Conservation (phyloP, 2,797 vertebrate genomes). For the Urocyon cinereoargenteus region DNA sequence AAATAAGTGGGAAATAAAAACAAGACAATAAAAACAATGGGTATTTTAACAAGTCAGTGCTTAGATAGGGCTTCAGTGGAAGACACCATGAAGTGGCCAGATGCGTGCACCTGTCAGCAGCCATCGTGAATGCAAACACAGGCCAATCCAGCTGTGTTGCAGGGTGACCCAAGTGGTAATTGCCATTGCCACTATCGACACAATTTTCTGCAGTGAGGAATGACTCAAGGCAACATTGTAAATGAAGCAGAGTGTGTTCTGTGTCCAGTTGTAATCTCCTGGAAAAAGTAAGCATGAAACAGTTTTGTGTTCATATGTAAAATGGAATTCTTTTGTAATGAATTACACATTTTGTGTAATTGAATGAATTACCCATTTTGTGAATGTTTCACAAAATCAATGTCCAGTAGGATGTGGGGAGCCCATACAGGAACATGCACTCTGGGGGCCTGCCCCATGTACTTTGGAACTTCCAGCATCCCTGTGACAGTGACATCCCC, state of each 20-base stretch:
- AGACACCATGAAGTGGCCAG: rapidly evolving
- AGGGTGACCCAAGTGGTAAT: rapidly evolving
- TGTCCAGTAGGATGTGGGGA: background rate
- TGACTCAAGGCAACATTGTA: background rate
- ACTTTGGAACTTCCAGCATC: background rate
- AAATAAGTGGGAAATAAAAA: background rate
- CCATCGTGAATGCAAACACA: rapidly evolving
- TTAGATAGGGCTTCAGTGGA: background rate
- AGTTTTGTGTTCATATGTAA: background rate
- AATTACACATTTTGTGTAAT: too few relatives aligned
- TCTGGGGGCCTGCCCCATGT: rapidly evolving
- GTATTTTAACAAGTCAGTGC: background rate
- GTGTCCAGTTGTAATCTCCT: background rate
- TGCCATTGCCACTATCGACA: rapidly evolving
- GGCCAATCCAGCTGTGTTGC: rapidly evolving
- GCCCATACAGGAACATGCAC: rapidly evolving
- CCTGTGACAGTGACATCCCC: background rate
- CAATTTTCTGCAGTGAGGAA: background rate
- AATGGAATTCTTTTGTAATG: background rate
- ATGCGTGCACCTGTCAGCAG: rapidly evolving
- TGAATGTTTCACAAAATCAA: background rate
- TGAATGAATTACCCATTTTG: too few relatives aligned
- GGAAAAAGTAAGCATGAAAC: background rate
- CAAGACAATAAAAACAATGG: background rate
- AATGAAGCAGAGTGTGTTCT: background rate